Conservation (phyloP, 2,888 invertebrate species). For the Mactromeris polynyma region DNA sequence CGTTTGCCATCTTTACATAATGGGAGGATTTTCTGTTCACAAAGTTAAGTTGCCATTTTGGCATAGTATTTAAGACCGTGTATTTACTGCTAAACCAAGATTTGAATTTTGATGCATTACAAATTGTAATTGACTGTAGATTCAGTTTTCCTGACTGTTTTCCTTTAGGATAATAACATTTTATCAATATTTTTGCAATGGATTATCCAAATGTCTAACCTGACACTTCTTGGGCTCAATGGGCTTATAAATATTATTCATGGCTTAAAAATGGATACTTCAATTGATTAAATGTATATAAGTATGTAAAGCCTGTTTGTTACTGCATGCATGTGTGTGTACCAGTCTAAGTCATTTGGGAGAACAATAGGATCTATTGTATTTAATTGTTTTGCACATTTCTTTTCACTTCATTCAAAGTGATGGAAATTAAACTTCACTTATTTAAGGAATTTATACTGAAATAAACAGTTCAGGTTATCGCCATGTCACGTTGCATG, state of each 20-base stretch:
- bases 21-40: too few relatives aligned
- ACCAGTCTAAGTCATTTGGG: background rate
- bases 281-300: background rate
- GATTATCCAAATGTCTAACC: background rate
- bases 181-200: background rate
- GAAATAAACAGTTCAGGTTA: slow-evolving; percentile 16
- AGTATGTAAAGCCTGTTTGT: background rate
- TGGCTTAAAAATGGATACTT: background rate
- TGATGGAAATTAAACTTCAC: slow-evolving; percentile 7
- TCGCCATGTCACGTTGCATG: slow-evolving; percentile 20
- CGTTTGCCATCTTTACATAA: too few relatives aligned
- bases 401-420: background rate
- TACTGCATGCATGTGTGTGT: background rate
- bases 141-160: background rate
- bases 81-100: too few relatives aligned
- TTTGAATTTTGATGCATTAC: too few relatives aligned
- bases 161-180: background rate
- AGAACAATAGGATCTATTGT: background rate
- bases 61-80: too few relatives aligned
- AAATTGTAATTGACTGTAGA: too few relatives aligned
- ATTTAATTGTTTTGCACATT: background rate
- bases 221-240: background rate
- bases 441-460: slow-evolving; percentile 12
- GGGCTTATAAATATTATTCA: background rate
- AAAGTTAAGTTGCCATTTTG: too few relatives aligned